Percentiles rank a stretch among this genome's conserved stretches.
Evolutionary conservation across 2,797 vertebrate genomes (phyloP).

Genomic region (Benthosema pterotum): DNA sequence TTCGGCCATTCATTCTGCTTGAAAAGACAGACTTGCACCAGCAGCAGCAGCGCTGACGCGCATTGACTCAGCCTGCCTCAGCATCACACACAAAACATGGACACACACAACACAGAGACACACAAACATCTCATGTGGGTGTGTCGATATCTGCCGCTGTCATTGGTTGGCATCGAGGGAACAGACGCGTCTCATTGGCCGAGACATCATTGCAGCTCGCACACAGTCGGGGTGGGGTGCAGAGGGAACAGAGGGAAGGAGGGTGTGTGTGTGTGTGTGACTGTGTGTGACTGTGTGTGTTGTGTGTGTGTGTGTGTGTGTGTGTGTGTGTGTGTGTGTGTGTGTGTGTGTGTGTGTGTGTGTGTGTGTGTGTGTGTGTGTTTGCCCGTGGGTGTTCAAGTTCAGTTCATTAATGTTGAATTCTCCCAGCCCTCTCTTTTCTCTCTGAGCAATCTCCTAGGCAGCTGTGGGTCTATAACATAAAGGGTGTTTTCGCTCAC

Average conservation of each 20-base stretch:
- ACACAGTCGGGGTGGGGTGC: constrained; percentile 17
- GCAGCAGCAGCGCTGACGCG: constrained; percentile 1
- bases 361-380: background rate
- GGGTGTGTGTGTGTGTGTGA: no score
- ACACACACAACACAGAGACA: no score
- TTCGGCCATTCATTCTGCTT: background rate
- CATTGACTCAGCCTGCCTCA: constrained; percentile 37
- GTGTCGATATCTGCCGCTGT: constrained; percentile 50
- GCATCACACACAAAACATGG: constrained; percentile 28
- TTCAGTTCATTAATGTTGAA: constrained; percentile 42
- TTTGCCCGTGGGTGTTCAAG: constrained; percentile 16
- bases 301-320: no score
- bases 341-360: no score
- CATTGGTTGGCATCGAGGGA: constrained; percentile 54
- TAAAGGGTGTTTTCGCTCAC: constrained; percentile 1
- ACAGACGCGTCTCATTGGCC: constrained; percentile 49
- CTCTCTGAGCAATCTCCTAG: constrained; percentile 14
- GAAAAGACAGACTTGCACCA: no score
- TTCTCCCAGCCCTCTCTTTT: constrained; percentile 16
- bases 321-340: no score
- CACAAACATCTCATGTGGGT: constrained; percentile 62
- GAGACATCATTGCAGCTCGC: constrained; percentile 24
- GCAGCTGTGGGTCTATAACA: constrained; percentile 15
- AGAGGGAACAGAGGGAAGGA: no score
- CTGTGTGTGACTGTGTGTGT: no score